phyloP scores from a whole-genome alignment of 1,140 invertebrate species.

The Leptopilina boulardi region DNA sequence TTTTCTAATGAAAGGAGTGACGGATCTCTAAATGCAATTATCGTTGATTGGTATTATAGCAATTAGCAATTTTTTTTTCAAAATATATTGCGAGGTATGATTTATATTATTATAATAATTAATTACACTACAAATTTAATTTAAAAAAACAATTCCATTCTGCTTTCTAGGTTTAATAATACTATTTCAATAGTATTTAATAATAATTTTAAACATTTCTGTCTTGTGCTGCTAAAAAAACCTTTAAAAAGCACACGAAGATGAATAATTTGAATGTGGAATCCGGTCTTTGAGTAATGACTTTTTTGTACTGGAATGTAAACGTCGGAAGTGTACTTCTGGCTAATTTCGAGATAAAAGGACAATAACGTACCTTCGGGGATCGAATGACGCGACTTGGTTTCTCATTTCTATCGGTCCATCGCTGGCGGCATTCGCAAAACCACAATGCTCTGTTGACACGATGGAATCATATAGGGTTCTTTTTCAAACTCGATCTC shows the following conservation, averaged over 20 bases:
- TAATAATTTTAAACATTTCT: too few relatives aligned
- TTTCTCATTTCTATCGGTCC: conserved; percentile 3
- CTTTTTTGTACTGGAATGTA: background rate
- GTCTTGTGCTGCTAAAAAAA: too few relatives aligned
- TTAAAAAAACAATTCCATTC: too few relatives aligned
- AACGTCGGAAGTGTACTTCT: conserved; percentile 10
- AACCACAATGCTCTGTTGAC: conserved; percentile 12
- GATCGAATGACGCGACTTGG: background rate
- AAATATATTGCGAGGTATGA: too few relatives aligned
- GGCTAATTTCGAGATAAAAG: conserved; percentile 8
- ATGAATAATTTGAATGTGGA: too few relatives aligned
- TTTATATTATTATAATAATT: too few relatives aligned
- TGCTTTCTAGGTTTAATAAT: too few relatives aligned
- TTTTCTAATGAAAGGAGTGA: conserved; percentile 19
- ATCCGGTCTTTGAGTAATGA: background rate
- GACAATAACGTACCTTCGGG: background rate
- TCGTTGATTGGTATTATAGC: background rate
- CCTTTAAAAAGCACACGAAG: too few relatives aligned
- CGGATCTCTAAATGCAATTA: conserved; percentile 23
- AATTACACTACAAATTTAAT: too few relatives aligned
- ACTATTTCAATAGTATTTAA: too few relatives aligned
- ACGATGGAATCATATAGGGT: conserved; percentile 6
- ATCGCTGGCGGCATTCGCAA: background rate
- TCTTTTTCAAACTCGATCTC: background rate
- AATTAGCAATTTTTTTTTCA: too few relatives aligned